A percentile compares a stretch with the other conserved stretches of the same genome.
These are phyloP conservation scores for Platorchestia sp. DNA, from an alignment of 1,140 invertebrate species.

Conservation along the genomic window DNA sequence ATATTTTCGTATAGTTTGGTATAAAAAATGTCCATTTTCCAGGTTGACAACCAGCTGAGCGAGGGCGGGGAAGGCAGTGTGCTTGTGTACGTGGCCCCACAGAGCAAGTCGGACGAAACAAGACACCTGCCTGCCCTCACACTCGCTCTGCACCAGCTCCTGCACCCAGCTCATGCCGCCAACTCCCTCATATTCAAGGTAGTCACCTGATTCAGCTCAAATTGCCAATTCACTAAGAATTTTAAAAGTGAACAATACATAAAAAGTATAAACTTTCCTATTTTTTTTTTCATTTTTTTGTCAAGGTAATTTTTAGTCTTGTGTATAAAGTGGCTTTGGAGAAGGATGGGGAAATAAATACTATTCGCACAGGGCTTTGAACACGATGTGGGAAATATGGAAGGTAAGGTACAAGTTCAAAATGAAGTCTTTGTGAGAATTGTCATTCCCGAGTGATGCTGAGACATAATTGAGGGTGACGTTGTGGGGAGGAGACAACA, in stretches of 20 bases:
- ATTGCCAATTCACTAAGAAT: too few relatives aligned
- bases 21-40: too few relatives aligned
- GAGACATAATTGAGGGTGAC: background rate
- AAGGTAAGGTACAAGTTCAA: background rate
- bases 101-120: slow-evolving; percentile 70
- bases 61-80: slow-evolving; percentile 87
- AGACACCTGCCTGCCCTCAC: slow-evolving; percentile 71
- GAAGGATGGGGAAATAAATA: background rate
- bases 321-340: too few relatives aligned
- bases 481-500: background rate
- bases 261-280: too few relatives aligned
- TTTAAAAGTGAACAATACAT: too few relatives aligned
- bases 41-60: slow-evolving; percentile 87
- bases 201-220: slow-evolving; percentile 31
- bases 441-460: background rate
- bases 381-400: background rate
- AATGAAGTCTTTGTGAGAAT: background rate
- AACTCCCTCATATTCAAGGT: slow-evolving; percentile 84
- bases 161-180: slow-evolving; percentile 74
- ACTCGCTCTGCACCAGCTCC: slow-evolving; percentile 73
- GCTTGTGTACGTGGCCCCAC: slow-evolving; percentile 78
- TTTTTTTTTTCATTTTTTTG: too few relatives aligned
- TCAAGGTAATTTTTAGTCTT: too few relatives aligned
- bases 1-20: too few relatives aligned
- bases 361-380: background rate